Percentiles rank a stretch among this genome's conserved stretches.
phyloP scores from a whole-genome alignment of 2,888 invertebrate species.

The Eurytoma adleriae region DNA sequence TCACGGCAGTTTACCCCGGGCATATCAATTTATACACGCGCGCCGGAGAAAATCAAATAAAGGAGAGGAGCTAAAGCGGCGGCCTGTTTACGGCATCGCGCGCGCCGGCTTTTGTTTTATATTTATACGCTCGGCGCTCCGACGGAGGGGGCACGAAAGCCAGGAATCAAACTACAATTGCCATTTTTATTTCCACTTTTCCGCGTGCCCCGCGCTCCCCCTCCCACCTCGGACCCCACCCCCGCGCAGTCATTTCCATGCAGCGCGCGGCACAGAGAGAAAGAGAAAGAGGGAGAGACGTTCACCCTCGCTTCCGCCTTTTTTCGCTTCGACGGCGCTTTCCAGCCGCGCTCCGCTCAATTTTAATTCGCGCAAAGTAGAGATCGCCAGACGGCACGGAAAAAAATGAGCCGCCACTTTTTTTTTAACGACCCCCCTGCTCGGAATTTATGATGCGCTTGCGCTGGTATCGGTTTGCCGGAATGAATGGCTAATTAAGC shows the following conservation, averaged over 20 bases:
- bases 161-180: constrained; percentile 72
- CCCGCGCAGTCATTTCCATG: constrained; percentile 49
- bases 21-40: constrained; percentile 68
- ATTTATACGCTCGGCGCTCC: constrained; percentile 62
- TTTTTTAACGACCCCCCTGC: background rate
- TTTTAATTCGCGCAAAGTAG: constrained; percentile 68
- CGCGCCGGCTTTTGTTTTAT: constrained; percentile 68
- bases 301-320: constrained; percentile 42
- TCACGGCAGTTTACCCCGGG: constrained; percentile 59
- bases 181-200: constrained; percentile 70
- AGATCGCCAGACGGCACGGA: constrained; percentile 41
- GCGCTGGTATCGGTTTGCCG: background rate
- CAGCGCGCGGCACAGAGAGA: constrained; percentile 32
- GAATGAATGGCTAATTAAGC: constrained; percentile 52
- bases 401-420: constrained; percentile 13
- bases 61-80: constrained; percentile 64
- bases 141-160: constrained; percentile 47
- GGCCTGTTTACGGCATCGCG: constrained; percentile 61
- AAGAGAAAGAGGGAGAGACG: too few species aligned
- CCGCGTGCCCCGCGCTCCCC: constrained; percentile 46
- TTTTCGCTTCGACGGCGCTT: constrained; percentile 56
- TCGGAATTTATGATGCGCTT: constrained; percentile 57
- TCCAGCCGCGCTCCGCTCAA: constrained; percentile 61
- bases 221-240: constrained; percentile 1
- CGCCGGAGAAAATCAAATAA: constrained; percentile 69